Conservation (phyloP, 2,113 vertebrate species). For the Corythoichthys intestinalis region DNA sequence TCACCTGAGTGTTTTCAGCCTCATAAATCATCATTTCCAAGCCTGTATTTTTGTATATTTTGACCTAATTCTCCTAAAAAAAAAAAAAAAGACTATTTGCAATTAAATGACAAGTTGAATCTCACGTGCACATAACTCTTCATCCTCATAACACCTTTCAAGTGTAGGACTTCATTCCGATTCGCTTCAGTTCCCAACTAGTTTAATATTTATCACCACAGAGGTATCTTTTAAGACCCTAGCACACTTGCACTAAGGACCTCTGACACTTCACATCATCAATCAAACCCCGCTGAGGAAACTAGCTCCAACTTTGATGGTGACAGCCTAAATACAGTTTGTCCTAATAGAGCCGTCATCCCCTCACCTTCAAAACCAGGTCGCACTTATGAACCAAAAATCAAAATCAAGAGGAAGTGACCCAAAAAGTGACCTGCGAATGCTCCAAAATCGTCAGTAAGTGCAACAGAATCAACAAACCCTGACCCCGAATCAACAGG, state of each 20-base stretch:
- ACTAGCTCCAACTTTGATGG: constrained; percentile 16
- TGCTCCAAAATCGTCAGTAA: no score
- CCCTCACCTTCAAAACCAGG: background rate
- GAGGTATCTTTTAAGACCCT: background rate
- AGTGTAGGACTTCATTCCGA: background rate
- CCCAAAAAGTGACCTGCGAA: no score
- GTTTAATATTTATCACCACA: background rate
- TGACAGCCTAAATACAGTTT: constrained; percentile 38
- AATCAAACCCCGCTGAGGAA: constrained; percentile 45
- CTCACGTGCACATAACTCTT: background rate
- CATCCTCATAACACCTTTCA: background rate
- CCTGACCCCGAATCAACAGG: no score
- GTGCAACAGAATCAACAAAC: no score
- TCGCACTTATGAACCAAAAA: background rate
- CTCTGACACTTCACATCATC: constrained; percentile 27
- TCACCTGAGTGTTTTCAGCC: no score
- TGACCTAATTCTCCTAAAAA: background rate
- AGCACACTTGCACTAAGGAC: constrained; percentile 22
- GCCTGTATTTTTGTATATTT: background rate
- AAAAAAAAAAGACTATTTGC: background rate
- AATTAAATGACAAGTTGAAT: background rate
- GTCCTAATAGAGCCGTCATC: constrained; percentile 28
- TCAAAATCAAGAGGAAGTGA: background rate
- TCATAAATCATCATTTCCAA: no score
- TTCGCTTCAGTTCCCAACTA: background rate